phyloP scores from a whole-genome alignment of 2,797 vertebrate genomes.

The Amniataba percoides region DNA sequence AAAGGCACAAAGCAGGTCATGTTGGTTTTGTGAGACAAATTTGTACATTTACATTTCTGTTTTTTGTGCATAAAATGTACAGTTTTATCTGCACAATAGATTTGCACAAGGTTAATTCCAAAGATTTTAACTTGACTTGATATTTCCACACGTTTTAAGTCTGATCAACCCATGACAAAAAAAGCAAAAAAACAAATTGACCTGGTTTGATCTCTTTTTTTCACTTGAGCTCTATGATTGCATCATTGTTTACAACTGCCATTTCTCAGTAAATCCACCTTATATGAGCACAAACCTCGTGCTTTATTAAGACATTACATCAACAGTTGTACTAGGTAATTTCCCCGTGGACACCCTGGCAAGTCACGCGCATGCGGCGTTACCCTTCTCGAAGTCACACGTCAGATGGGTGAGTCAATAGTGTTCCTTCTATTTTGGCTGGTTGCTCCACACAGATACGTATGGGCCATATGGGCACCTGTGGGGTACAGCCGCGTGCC shows the following conservation, averaged over 20 bases:
- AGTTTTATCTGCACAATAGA: not conserved
- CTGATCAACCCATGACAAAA: not conserved
- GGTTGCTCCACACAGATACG: conserved; percentile 42
- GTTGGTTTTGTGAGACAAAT: conserved; percentile 1
- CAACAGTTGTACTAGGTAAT: conserved; percentile 11
- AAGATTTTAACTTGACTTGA: not conserved
- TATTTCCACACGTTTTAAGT: not conserved
- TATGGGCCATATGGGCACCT: conserved; percentile 72
- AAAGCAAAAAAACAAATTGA: too few relatives aligned
- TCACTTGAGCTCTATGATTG: not conserved
- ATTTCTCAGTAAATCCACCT: not conserved
- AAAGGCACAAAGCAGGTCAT: not conserved
- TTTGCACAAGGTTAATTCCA: not conserved
- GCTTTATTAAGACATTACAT: conserved; percentile 36
- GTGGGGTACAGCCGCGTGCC: conserved; percentile 42
- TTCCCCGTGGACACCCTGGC: conserved; percentile 14
- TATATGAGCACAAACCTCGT: not conserved
- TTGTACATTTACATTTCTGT: not conserved
- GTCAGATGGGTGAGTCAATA: conserved; percentile 61
- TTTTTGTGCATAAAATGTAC: not conserved
- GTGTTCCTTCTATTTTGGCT: conserved; percentile 54
- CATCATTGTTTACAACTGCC: not conserved
- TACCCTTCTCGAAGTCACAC: conserved; percentile 22
- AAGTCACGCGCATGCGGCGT: conserved; percentile 2
- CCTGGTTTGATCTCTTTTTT: not conserved